Evolutionary conservation across 2,888 invertebrate genomes (phyloP), one percentile per base, ranked within the genome.

Genomic region (Agrochola lota): DNA sequence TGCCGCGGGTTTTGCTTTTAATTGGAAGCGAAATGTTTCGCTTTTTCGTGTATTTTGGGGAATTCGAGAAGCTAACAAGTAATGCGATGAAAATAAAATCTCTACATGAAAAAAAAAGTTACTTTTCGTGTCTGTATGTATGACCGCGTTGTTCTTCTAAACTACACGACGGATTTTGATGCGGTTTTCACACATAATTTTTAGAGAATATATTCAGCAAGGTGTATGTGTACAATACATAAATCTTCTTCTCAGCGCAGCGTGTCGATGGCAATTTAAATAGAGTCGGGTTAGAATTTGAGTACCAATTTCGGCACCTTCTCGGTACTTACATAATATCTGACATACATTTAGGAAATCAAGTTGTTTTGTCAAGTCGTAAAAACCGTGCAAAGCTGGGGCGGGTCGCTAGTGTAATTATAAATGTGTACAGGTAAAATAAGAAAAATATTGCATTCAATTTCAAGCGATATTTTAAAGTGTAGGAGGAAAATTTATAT

Each of bases 11-110:
- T 74, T 78, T 52, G 43, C 68, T 76, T 81, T 85, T 86, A 86
- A 87, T 87, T 87, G 79, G 64, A 79, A 23, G 23, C 23, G 15
- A 30, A 68, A 69, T 77, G 71, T 70, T 71, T 67, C 62, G 7
- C 35, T 71, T 59, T 62, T 59, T 35, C 26, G 9, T 43, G 30
- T 69, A 40, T 63, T 70, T 62, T 62, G 46, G 20, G 20, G 40
- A 73, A 40, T 6, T 57, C n/a, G 63, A 73, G 30, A 60, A 26
- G 72, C 40, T 57, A n/a, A 26, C 20, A 52, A 78, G 63, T 63
- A 68, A 63, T 40, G 20, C 49, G 67, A 62, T n/a, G 40, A 40
- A 70, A 52, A 49, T 35, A 0, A 35, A 62, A 17, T 59, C 20
- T 20, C 20, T 43, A 17, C 5, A 1, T 12, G 26, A 26, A 20